These are phyloP conservation scores for Apodemus sylvaticus DNA, from an alignment of 2,113 vertebrate species.

Conservation along the genomic window DNA sequence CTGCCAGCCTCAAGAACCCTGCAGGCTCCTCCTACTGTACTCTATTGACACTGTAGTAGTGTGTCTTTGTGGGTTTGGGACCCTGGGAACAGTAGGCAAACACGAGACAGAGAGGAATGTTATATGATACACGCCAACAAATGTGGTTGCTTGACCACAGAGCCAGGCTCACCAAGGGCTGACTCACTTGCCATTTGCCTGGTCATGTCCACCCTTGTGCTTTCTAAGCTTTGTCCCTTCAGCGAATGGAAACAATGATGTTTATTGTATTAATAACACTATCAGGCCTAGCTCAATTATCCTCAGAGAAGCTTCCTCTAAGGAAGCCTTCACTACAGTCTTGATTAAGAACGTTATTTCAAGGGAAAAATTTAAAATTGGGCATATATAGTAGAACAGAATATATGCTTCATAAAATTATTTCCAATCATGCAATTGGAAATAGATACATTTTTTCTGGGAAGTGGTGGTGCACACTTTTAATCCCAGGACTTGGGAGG, in stretches of 20 bases:
- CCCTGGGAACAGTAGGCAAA: neutral
- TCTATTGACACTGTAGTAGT: neutral
- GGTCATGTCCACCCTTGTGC: neutral
- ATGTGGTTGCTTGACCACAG: neutral
- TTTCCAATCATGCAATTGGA: slow-evolving; percentile 30
- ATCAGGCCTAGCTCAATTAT: neutral
- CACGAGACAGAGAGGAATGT: neutral
- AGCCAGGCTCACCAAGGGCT: neutral
- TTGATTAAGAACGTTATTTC: too few relatives aligned
- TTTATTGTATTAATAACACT: neutral
- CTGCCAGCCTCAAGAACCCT: neutral
- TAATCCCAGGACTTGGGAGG: neutral
- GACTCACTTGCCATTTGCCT: neutral
- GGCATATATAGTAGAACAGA: neutral
- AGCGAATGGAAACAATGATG: neutral
- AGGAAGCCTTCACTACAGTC: neutral
- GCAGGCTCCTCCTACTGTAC: neutral
- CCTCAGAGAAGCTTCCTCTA: neutral
- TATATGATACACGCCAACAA: neutral
- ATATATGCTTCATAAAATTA: slow-evolving; percentile 56
- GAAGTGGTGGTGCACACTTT: neutral
- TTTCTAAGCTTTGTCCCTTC: neutral
- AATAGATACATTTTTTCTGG: neutral
- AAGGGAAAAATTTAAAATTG: too few relatives aligned
- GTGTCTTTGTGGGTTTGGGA: neutral